phyloP scores from a whole-genome alignment of 2,797 vertebrate species.

The Centropyge bicolor region DNA sequence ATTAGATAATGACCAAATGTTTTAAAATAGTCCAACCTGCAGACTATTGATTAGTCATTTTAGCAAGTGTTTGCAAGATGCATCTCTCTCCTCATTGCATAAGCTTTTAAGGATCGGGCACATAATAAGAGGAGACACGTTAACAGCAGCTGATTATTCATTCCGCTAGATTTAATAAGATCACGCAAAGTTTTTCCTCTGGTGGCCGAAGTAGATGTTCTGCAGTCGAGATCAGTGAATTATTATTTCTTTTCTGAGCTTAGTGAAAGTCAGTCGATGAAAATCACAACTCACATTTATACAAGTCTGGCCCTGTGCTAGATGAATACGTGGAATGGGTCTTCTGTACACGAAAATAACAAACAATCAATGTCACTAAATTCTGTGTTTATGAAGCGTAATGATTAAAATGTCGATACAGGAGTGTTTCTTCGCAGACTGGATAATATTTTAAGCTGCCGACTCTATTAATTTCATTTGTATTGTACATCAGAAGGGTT shows the following conservation, averaged over 20 bases:
- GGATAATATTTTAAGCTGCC: slow-evolving; percentile 47
- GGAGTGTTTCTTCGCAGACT: slow-evolving; percentile 11
- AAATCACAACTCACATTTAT: background rate
- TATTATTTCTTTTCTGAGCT: background rate
- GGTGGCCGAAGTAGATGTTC: background rate
- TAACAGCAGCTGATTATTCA: background rate
- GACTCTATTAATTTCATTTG: slow-evolving; percentile 42
- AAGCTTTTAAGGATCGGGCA: background rate
- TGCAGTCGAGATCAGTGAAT: background rate
- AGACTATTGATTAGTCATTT: background rate
- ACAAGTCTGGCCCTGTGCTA: background rate
- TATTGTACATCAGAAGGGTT: slow-evolving; percentile 29
- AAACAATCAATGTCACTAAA: background rate
- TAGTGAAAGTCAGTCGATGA: background rate
- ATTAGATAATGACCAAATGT: slow-evolving; percentile 4
- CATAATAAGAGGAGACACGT: background rate
- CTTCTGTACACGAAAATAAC: background rate
- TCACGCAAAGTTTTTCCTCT: background rate
- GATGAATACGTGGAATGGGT: slow-evolving; percentile 8
- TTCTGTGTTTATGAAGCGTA: slow-evolving; percentile 1
- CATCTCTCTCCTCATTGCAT: background rate
- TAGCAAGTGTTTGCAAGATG: background rate
- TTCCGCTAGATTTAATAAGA: background rate
- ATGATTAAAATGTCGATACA: slow-evolving; percentile 41
- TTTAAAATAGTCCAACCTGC: slow-evolving; percentile 10